phyloP scores from a whole-genome alignment of 2,888 invertebrate species.

The Orthosia gracilis region DNA sequence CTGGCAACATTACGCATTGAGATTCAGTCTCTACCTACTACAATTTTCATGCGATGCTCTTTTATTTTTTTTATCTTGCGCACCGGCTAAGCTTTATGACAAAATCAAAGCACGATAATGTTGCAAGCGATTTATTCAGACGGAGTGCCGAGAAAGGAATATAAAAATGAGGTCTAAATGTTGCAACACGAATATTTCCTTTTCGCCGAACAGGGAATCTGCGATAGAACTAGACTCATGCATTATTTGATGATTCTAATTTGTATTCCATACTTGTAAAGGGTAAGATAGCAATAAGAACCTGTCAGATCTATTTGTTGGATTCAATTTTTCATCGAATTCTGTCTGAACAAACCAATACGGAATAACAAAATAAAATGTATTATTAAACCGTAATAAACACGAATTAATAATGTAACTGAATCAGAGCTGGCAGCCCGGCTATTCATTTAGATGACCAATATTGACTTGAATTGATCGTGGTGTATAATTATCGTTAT shows the following conservation, averaged over 20 bases:
- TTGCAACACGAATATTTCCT: conserved; percentile 17
- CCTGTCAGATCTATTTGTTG: not conserved
- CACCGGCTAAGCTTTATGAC: not conserved
- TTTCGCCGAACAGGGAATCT: not conserved
- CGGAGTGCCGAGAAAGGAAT: conserved; percentile 20
- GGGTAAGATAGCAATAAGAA: not conserved
- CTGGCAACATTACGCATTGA: not conserved
- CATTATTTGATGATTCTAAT: conserved; percentile 41
- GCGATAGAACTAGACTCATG: conserved; percentile 20
- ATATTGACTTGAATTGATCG: conserved; percentile 24
- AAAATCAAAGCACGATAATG: conserved; percentile 9
- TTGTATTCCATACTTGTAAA: conserved; percentile 20
- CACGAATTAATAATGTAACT: conserved; percentile 5
- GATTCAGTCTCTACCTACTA: not conserved
- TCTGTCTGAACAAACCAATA: not conserved
- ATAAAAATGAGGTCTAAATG: conserved; percentile 30
- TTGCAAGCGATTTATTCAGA: conserved; percentile 23
- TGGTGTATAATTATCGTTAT: conserved; percentile 8
- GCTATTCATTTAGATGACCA: conserved; percentile 16
- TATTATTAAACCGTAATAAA: not conserved
- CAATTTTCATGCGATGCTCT: not conserved
- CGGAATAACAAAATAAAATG: conserved; percentile 15
- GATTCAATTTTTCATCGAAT: conserved; percentile 4
- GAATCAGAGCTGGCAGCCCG: not conserved
- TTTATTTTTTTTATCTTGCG: not conserved